Base-by-base conservation (phyloP, 2,888 invertebrate species). In the Sesia apiformis region DNA sequence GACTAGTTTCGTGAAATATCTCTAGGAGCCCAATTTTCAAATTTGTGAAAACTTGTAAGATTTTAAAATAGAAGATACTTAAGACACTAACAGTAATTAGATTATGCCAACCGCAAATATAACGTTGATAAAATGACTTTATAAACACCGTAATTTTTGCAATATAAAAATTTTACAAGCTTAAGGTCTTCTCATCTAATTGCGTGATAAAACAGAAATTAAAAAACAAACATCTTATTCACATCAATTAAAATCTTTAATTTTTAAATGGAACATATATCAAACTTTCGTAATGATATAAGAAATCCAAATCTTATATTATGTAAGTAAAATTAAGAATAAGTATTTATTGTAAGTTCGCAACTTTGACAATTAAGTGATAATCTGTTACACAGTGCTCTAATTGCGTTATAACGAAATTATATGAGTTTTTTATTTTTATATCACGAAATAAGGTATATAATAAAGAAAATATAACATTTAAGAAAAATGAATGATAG, bases 281-380 rank as follows among this genome's bases (percentile, higher is more conserved):
- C 6, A 7, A 7, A n/a, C 7, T 42, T 42, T 42, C n/a, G 6
- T 42, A 42, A 7, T 42, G 6, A n/a, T 42, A 42, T 42, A 7
- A 3, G 42, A 6, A 42, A 42, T 6, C 6, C 42, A 42, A 7
- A 7, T 42, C n/a, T 42, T 7, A 42, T 42, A 7, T 42, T 5
- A 42, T 7, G 6, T 5, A 5, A 42, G 42, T 5, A n/a, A 52
- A 53, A 39, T 53, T 52, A 54, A 54, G 54, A 52, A 51, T 50
- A 52, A 23, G 52, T 55, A 49, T 54, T 57, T 50, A 42, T 52
- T 52, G 23, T 52, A 49, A 52, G 49, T 50, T 52, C n/a, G n/a
- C n/a, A 52, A 57, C 54, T 56, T 56, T 52, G 52, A 46, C 52
- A 56, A 54, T 56, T 56, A 39, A 40, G 53, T 51, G 56, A 54